A percentile compares a stretch with the other conserved stretches of the same genome.
phyloP scores from a whole-genome alignment of 1,140 invertebrate genomes.

The Xylocopa sonorina region DNA sequence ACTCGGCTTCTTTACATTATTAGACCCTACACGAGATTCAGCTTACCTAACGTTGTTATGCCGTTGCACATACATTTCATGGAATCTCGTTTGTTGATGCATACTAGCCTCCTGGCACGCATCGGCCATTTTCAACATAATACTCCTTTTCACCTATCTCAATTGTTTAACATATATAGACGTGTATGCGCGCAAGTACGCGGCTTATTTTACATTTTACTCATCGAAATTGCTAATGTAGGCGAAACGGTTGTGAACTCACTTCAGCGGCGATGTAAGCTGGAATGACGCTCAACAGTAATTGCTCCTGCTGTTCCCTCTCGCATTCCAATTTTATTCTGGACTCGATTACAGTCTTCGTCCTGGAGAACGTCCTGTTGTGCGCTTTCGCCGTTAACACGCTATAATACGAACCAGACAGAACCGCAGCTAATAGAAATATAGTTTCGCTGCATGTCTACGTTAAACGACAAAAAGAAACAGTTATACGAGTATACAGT shows the following conservation, averaged over 20 bases:
- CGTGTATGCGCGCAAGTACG: no score
- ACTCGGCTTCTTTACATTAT: no score
- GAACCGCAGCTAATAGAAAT: slow-evolving; percentile 88
- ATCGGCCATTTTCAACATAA: slow-evolving; percentile 96
- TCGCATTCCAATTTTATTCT: slow-evolving; percentile 96
- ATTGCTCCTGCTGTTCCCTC: slow-evolving; percentile 94
- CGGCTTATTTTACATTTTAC: no score
- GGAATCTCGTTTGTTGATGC: slow-evolving; percentile 91
- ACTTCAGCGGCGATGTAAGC: slow-evolving; percentile 96
- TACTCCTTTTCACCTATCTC: slow-evolving; percentile 92
- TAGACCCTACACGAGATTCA: no score
- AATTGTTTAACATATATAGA: no score
- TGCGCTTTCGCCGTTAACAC: slow-evolving; percentile 93
- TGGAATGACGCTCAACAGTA: slow-evolving; percentile 95
- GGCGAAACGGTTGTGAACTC: slow-evolving; percentile 67
- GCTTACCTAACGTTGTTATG: slow-evolving; percentile 96
- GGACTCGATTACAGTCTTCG: slow-evolving; percentile 94
- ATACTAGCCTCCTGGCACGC: slow-evolving; percentile 88
- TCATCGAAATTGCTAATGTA: no score
- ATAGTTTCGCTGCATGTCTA: slow-evolving; percentile 90
- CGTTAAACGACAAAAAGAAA: neutral
- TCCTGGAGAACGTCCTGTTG: slow-evolving; percentile 92
- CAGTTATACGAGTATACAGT: neutral
- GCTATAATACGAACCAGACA: slow-evolving; percentile 93
- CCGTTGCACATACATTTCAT: slow-evolving; percentile 98